Conservation (phyloP, 2,113 vertebrate species). For the Clarias gariepinus region DNA sequence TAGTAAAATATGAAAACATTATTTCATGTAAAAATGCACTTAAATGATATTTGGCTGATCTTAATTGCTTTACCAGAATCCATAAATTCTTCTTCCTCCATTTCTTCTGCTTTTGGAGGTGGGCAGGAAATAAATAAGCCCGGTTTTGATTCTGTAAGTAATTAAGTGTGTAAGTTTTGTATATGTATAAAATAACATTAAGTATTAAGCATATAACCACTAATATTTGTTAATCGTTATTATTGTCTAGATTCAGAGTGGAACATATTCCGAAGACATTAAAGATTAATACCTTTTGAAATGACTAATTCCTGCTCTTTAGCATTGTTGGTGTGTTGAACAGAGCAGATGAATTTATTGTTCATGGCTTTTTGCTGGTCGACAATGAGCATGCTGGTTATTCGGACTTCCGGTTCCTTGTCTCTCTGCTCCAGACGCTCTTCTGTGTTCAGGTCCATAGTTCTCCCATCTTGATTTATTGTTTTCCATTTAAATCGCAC, state of each 20-base stretch:
- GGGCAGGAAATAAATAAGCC: not conserved
- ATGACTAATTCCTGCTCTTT: rapidly evolving
- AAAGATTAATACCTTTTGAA: conserved; percentile 15
- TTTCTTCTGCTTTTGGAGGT: not conserved
- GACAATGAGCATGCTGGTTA: conserved; percentile 34
- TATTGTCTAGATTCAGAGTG: not conserved
- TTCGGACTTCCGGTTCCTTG: rapidly evolving
- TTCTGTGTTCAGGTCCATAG: rapidly evolving
- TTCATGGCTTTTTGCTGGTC: not conserved
- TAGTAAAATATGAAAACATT: not conserved
- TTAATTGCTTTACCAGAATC: not conserved
- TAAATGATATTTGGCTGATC: not conserved
- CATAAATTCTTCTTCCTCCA: not conserved
- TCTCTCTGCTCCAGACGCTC: conserved; percentile 11
- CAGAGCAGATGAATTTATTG: conserved; percentile 8
- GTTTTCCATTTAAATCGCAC: conserved; percentile 44
- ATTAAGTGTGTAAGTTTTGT: not conserved
- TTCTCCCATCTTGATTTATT: rapidly evolving
- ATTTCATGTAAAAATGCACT: not conserved
- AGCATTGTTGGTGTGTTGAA: conserved; percentile 4
- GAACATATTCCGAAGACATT: not conserved
- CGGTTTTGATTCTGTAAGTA: not conserved
- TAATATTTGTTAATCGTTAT: no score
- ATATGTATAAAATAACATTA: not conserved
- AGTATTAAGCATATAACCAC: no score